A percentile compares a stretch with the other conserved stretches of the same genome.
phyloP scores from a whole-genome alignment of 2,888 invertebrate genomes.

The Willowsia nigromaculata region DNA sequence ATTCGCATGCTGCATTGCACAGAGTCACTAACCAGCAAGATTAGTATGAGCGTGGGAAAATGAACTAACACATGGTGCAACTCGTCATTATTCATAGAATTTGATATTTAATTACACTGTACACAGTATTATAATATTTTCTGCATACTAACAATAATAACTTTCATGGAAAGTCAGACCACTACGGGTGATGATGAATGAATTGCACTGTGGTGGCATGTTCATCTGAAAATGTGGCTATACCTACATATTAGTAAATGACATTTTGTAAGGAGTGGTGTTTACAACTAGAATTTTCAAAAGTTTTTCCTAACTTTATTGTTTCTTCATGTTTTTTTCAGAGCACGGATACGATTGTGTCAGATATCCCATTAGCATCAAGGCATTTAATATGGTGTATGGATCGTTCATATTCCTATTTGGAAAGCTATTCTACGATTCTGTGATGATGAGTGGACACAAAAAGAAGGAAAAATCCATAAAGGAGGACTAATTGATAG shows the following conservation, averaged over 20 bases:
- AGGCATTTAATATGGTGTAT: slow-evolving; percentile 49
- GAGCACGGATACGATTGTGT: slow-evolving; percentile 18
- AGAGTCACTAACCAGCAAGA: neutral
- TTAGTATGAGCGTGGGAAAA: neutral
- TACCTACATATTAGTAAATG: neutral
- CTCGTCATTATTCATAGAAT: neutral
- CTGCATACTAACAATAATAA: too few species aligned
- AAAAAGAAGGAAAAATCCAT: neutral
- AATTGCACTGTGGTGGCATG: too few species aligned
- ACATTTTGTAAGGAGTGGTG: neutral
- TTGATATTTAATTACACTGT: too few species aligned
- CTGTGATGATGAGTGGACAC: slow-evolving; percentile 42
- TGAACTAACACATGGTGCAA: neutral
- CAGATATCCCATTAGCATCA: slow-evolving; percentile 53
- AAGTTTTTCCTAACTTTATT: too few species aligned
- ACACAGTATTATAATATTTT: too few species aligned
- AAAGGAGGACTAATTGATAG: neutral
- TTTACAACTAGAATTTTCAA: too few species aligned
- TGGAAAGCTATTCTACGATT: slow-evolving; percentile 67
- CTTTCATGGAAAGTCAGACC: too few species aligned
- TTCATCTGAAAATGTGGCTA: too few species aligned
- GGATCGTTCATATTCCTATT: slow-evolving; percentile 67
- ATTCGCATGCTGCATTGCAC: neutral
- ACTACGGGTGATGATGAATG: too few species aligned
- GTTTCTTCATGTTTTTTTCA: neutral